Base-by-base conservation (phyloP, 2,888 invertebrate species). In the Stenichneumon culpator region DNA sequence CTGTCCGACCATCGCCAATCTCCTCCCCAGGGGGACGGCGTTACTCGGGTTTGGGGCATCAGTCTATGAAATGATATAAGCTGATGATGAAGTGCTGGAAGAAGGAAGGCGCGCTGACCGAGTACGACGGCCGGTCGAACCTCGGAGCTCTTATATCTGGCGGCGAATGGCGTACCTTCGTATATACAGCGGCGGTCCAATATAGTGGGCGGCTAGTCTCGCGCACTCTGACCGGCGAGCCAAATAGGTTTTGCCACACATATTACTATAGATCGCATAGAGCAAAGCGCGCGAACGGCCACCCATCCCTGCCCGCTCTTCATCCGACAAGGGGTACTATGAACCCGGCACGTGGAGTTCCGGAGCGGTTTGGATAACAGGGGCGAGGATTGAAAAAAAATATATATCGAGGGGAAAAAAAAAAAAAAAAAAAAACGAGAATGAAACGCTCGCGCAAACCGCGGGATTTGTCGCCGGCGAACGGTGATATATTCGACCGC, bases 391-490 rank as follows among this genome's bases (percentile, higher is more conserved):
- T 68, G 68, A 78, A 68, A 72, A 77, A 77, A 82, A 73, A 50
- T 32, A 72, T 28, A 39, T 11, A 11, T 39, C 25, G 80, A 78
- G 68, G 65, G 44, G 44, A 28, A 70, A 82, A 67, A 52, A 82
- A 74, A n/a, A n/a, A n/a, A n/a, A n/a, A 77, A 54, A 28, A 70
- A 82, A 67, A 52, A 82, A 74, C 60, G 73, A 84, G 83, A 87
- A 88, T 82, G 82, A 83, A 88, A 84, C 44, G 39, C 57, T 70
- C 77, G 70, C 57, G 73, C 75, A 79, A 84, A 81, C 82, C 80
- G 70, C 79, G 74, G 85, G 88, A 87, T 87, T 86, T 85, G 84
- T 88, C 88, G 83, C 80, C 79, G 82, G 78, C 74, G 79, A 84
- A 83, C 79, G 84, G 78, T 82, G 82, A 86, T 82, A 84, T 74